Base-by-base conservation (phyloP, 2,113 vertebrate species). In the Gasterosteus aculeatus region DNA sequence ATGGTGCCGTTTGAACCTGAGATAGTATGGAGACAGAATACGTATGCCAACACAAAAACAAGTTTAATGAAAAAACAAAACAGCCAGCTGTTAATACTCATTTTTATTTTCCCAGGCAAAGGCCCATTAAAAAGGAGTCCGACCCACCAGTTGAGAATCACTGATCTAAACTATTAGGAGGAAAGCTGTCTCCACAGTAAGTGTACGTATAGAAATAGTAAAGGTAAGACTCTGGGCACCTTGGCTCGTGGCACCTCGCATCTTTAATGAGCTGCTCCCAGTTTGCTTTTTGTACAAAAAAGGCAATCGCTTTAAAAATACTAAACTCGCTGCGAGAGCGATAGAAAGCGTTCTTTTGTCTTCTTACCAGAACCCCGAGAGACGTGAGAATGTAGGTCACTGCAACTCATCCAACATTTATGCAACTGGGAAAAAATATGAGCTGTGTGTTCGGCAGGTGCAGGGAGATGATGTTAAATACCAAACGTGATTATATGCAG, bases 301-400 rank as follows among this genome's bases (percentile, higher is more conserved):
- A 18, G 18, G 19, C 54, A 26, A 39, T 58, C 46, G 53, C 46
- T 54, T 57, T 26, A 56, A 66, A 38, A 58, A 26, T 42, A 5
- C 19, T 69, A 15, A 14, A 31, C 11, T 33, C 33, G 41, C 58
- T 66, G 67, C 59, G 35, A 72, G 18, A 42, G 31, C 54, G 9
- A 65, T 9, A 39, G 29, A 62, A 10, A 29, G 61, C 57, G 5
- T 35, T 35, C 33, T 35, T 35, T 5, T 38, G 5, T 38, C 7
- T 38, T 38, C 7, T 38, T 38, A 38, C 56, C 72, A 56, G 33
- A 74, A 63, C 56, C 78, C 14, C 53, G 1, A 26, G 76, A 82
- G 79, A 83, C 1, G 29, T 29, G 33, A 60, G 63, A 81, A 87
- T 76, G 35, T 73, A 75, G 73, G 71, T 82, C 84, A 72, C 33